Base-by-base conservation (phyloP, 2,888 invertebrate genomes). In the Morpho achilles region DNA sequence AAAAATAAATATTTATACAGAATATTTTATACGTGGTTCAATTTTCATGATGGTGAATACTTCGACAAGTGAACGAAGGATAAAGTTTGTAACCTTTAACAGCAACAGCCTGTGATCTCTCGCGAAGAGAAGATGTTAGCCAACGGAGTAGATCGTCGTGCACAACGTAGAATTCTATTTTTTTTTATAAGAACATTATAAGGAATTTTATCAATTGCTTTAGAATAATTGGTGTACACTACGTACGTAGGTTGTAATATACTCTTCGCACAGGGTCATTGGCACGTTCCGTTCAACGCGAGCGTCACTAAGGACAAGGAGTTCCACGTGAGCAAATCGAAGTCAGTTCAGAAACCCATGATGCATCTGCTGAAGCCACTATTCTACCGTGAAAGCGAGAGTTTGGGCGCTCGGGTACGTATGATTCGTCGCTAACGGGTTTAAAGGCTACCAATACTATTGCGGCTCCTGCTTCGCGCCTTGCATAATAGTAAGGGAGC, bases 251-350 rank as follows among this genome's bases (percentile, higher is more conserved):
- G 7, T 42, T 42, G 42, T 7, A 42, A 42, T 8, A 42, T 7
- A 9, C 9, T 43, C 7, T 48, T 48, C 16, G 7, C 62, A 5
- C 68, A 80, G 82, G 80, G 80, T 7, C 80, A 80, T 50, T 81
- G 80, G 80, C 70, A 76, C 40, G 75, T 79, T 2, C 80, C 80
- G 0, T 81, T 81, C 62, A 63, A 76, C 23, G 71, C 74, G 0
- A 67, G 54, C 4, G 46, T 73, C 0, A 81, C 81, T 1, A 63
- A 64, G 52, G 77, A 79, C 2, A 72, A 75, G 56, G 73, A 80
- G 53, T 81, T 81, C 72, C 66, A 76, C 63, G 65, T 76, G 5
- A 70, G 63, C 63, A 67, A 65, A 43, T 47, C 61, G 1, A 70
- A 64, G 0, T 67, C 65, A 3, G 75, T 79, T 8, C 71, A 79